phyloP scores from a whole-genome alignment of 23 tunicate genomes.

The Halocynthia aurantium region DNA sequence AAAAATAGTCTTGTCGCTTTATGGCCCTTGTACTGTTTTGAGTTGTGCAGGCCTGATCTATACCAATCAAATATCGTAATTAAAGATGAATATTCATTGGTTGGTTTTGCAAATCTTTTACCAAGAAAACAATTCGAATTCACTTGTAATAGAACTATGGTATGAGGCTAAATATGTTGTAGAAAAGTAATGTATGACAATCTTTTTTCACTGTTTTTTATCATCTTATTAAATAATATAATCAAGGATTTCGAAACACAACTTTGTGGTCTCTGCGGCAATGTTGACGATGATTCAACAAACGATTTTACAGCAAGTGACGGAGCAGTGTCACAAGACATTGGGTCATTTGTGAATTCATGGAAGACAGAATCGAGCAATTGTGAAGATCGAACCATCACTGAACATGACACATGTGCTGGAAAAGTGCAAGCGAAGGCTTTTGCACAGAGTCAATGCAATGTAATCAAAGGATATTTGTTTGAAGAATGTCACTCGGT shows the following conservation, averaged over 20 bases:
- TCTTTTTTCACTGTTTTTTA: no score
- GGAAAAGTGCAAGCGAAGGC: neutral
- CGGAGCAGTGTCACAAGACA: neutral
- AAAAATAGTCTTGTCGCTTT: no score
- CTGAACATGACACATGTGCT: neutral
- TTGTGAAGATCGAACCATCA: neutral
- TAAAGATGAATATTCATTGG: no score
- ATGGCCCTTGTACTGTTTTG: no score
- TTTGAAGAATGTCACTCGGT: neutral
- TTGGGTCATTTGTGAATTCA: neutral
- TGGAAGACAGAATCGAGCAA: neutral
- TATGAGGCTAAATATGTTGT: no score
- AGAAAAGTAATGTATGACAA: no score
- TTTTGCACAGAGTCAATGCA: conserved; percentile 15
- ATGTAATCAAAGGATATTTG: neutral
- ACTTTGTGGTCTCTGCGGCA: conserved; percentile 20
- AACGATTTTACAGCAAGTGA: conserved; percentile 9
- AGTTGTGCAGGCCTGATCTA: no score
- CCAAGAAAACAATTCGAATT: no score
- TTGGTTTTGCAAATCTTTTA: no score
- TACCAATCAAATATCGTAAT: no score
- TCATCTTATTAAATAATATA: neutral
- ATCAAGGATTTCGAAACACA: neutral
- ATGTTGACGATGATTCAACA: conserved; percentile 1
- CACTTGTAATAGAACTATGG: no score